Evolutionary conservation across 2,113 vertebrate genomes (phyloP).

Genomic region (Clarias macrocephalus): DNA sequence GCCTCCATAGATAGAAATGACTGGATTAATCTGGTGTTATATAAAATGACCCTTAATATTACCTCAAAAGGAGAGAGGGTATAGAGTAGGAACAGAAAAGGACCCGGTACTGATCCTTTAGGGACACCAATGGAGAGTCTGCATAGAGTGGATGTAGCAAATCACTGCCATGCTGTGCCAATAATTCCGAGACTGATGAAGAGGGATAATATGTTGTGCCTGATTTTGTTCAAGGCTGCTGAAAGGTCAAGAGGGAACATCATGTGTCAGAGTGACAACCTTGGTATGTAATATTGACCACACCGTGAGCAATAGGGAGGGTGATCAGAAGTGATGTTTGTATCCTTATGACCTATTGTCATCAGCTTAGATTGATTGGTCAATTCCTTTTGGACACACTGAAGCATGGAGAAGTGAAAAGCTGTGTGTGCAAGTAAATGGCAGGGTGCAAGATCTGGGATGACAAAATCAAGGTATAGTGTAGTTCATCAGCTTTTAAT

Average conservation of each 20-base stretch:
- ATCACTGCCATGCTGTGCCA: not conserved
- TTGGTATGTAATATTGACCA: not conserved
- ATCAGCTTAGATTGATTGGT: not conserved
- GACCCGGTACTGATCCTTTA: not conserved
- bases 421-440: not conserved
- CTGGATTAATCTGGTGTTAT: not conserved
- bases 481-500: slow-evolving; percentile 5
- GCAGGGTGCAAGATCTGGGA: not conserved
- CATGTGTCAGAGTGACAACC: not conserved
- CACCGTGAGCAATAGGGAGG: not conserved
- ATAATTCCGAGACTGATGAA: not conserved
- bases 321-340: not conserved
- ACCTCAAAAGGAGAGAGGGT: not conserved
- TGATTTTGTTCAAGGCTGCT: not conserved
- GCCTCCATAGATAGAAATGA: not conserved
- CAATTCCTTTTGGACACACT: not conserved
- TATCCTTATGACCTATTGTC: not conserved
- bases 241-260: not conserved
- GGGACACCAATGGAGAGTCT: not conserved
- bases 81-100: not conserved
- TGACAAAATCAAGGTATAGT: not conserved
- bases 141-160: not conserved
- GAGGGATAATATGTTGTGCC: not conserved
- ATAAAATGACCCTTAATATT: not conserved
- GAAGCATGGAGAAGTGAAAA: too few species aligned